Conservation (phyloP, 2,797 vertebrate species). For the Todus mexicanus region DNA sequence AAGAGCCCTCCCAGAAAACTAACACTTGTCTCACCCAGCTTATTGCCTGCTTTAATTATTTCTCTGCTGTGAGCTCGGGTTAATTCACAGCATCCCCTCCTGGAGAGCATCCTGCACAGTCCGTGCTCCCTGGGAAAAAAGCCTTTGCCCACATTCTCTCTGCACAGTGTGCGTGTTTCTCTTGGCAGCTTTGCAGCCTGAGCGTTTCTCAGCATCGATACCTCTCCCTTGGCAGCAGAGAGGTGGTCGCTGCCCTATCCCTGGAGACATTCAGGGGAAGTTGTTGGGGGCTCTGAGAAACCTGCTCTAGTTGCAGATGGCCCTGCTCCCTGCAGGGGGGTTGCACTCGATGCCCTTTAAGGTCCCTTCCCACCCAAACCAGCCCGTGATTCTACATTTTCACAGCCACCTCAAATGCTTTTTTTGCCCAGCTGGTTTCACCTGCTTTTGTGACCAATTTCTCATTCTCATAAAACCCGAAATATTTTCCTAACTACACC, state of each 20-base stretch:
- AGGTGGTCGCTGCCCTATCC: neutral
- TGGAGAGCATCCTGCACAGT: neutral
- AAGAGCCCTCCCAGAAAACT: neutral
- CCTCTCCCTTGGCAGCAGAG: neutral
- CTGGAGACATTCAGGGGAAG: neutral
- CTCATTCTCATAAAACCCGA: neutral
- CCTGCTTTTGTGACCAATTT: neutral
- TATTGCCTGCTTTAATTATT: neutral
- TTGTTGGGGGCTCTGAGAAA: neutral
- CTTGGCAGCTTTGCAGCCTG: neutral
- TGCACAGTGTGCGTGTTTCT: rapidly evolving
- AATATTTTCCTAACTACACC: rapidly evolving
- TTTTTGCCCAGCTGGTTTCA: neutral
- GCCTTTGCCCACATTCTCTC: neutral
- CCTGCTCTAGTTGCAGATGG: neutral
- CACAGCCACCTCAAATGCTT: neutral
- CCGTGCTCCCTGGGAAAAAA: neutral
- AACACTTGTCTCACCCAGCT: neutral
- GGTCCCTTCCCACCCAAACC: neutral
- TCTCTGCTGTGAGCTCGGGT: rapidly evolving
- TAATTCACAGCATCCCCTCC: neutral
- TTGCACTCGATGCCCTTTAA: neutral
- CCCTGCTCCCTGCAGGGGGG: neutral
- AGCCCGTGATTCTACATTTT: neutral
- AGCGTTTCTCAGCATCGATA: neutral